Evolutionary conservation across 64 coral and sea anemone species (phyloP), one percentile per base, ranked within the genome.

Genomic region (Dendrophyllia cribrosa): DNA sequence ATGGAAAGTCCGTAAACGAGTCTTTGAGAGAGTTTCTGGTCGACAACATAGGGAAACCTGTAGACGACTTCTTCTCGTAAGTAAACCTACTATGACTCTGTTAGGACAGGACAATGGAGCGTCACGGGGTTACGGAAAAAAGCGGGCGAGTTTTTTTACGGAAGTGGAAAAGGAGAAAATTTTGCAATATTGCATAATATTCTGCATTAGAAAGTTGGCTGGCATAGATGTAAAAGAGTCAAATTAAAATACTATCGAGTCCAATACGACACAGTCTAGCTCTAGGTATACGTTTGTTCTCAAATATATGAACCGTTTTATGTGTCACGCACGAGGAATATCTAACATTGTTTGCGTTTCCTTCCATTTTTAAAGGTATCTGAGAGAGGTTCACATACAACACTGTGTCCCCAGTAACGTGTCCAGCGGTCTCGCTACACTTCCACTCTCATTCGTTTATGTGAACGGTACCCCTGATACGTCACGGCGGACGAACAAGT

Each of bases 391-490:
- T 59, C 70, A 96, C 61, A 58, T 84, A 4, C 70, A 44, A 5
- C 55, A 96, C 62, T 96, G 95, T 60, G 90, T 92, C 9, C 86
- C 95, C 62, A 93, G 75, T 77, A 89, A 83, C 3, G 78, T 96
- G 48, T 93, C 95, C 58, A 96, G 95, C 52, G 95, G 95, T 88
- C 79, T 96, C 15, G 86, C 90, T 6, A 76, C 86, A n/a, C 78
- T 93, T 64, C 97, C 97, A 49, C 82, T 99, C 43, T 46, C 87
- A 7, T 91, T 83, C 68, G 94, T 99, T 4, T 99, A 99, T 59
- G 85, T 91, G 2, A 96, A 99, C 72, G 91, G 91, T 26, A 90
- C 84, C 25, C 80, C 97, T 48, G 84, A 96, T 70, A 72, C 20
- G 9, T 87, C 70, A 78, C 87, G 88, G 51, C 91, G 76, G 62